Evolutionary conservation across 2,797 vertebrate genomes (phyloP).

Genomic region (Hydrophis major): DNA sequence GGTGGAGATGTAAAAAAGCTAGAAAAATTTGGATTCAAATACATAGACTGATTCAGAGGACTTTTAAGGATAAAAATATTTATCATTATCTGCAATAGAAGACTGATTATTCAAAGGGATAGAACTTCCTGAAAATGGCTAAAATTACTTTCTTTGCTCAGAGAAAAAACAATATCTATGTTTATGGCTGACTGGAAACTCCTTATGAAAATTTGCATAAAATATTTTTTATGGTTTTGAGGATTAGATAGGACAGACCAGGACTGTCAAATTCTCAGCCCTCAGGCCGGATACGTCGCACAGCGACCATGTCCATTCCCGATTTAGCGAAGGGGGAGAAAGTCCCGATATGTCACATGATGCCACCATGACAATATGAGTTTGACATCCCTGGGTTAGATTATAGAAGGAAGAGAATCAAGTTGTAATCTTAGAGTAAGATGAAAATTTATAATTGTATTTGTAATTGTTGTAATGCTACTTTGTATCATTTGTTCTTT

Average conservation of each 20-base stretch:
- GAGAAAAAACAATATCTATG: background rate
- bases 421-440: background rate
- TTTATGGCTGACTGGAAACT: background rate
- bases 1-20: background rate
- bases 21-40: background rate
- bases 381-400: background rate
- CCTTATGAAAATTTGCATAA: background rate
- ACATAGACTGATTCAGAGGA: background rate
- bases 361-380: too few species aligned
- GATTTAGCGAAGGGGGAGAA: too few species aligned
- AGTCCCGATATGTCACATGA: too few species aligned
- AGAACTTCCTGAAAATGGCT: background rate
- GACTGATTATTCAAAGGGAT: background rate
- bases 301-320: rapidly evolving
- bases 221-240: background rate
- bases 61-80: background rate
- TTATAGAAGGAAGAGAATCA: background rate
- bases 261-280: too few species aligned
- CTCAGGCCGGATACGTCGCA: too few species aligned
- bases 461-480: background rate
- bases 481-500: background rate
- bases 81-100: background rate
- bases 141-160: background rate
- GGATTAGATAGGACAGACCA: background rate
- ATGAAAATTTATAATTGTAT: background rate